Evolutionary conservation across 2,888 invertebrate species (phyloP), one percentile per base, ranked within the genome.

Genomic region (Lumbricus terrestris): DNA sequence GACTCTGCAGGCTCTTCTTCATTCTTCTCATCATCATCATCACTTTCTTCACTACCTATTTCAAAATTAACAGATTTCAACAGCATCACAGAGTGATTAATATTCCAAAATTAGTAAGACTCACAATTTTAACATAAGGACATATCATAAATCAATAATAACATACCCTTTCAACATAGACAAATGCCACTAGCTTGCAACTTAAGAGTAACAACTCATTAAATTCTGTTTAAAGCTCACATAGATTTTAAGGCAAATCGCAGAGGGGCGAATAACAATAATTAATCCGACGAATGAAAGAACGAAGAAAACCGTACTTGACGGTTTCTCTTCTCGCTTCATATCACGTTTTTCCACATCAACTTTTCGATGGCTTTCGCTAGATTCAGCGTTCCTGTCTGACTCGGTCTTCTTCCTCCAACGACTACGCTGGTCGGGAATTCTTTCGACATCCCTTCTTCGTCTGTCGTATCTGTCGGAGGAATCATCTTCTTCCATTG

Each of bases 1-100:
- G 69, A 89, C n/a, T 88, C 34, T 54, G 89, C 85, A 42, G 33
- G 88, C 40, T 33, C 82, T 23, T 35, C 34, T 89, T 35, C 88
- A 29, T 38, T 47, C 82, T 34, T 91, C 91, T 88, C 82, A 38
- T 90, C 88, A 40, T 88, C 82, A 38, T 90, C 88, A 40, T 34
- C 88, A 83, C 90, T 54, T 82, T 40, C 89, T 37, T 89, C 89
- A 8, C 88, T 82, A 37, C 38, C 35, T 47, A 33, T 11, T 82
- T 82, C 15, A 54, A 82, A 37, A 34, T 89, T 47, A n/a, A 34
- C 11, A 34, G 8, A 42, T 34, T 38, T 37, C 69, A 18, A 89
- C 18, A 34, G 82, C 42, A 82, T 54, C 54, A 54, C 11, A 23
- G 20, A 4, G n/a, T 16, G 11, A 69, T 69, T n/a, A 69, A n/a